Evolutionary conservation across 2,113 vertebrate genomes (phyloP).

Genomic region (Cercopithecus mona): DNA sequence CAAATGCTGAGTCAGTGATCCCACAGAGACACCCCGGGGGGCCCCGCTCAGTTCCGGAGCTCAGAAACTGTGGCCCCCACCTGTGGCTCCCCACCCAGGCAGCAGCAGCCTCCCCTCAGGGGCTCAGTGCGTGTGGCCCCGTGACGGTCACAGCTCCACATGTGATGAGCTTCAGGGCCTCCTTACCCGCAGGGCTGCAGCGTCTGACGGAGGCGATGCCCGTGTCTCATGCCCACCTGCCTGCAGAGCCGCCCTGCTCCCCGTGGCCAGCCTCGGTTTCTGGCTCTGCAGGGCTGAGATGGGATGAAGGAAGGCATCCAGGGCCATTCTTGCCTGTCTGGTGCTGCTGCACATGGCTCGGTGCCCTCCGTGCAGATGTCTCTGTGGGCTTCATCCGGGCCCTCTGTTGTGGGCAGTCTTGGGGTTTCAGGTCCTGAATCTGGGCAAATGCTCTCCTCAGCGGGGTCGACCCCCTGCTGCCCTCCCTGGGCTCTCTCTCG

Average conservation of each 20-base stretch:
- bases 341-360: background rate
- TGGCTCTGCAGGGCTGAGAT: background rate
- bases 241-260: rapidly evolving
- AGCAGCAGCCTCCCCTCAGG: background rate
- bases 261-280: background rate
- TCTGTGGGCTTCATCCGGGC: background rate
- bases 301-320: too few species aligned
- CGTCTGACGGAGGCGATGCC: too few species aligned
- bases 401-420: too few species aligned
- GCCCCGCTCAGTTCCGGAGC: rapidly evolving
- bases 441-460: too few species aligned
- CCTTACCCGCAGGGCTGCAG: background rate
- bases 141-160: too few species aligned
- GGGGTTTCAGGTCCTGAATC: too few species aligned
- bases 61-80: too few species aligned
- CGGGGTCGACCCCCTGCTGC: too few species aligned
- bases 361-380: background rate
- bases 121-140: too few species aligned
- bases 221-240: background rate
- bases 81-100: background rate
- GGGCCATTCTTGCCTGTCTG: background rate
- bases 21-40: background rate
- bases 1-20: background rate
- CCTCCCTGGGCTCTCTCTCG: too few species aligned
- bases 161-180: background rate